Evolutionary conservation across 2,797 vertebrate genomes (phyloP).

Genomic region (Pelochelys cantorii): DNA sequence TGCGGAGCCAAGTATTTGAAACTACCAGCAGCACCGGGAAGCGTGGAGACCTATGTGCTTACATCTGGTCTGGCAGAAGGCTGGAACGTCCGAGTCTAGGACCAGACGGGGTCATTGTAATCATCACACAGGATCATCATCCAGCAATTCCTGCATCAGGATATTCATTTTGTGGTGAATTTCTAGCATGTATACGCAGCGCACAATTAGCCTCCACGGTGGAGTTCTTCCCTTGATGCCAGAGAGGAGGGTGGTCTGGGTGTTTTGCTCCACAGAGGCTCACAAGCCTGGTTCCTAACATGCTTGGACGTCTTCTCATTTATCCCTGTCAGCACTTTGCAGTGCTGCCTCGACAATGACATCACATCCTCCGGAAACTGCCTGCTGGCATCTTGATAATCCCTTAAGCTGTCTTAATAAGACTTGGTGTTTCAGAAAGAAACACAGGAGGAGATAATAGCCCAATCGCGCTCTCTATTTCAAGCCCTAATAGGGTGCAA

Average conservation of each 20-base stretch:
- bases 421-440: too few relatives aligned
- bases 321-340: not conserved
- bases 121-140: not conserved
- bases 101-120: not conserved
- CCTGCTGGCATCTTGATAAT: not conserved
- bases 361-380: not conserved
- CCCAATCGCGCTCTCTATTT: not conserved
- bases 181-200: not conserved
- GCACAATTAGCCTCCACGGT: not conserved
- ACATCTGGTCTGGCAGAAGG: not conserved
- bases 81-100: not conserved
- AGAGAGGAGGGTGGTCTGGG: not conserved
- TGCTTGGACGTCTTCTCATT: not conserved
- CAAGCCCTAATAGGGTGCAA: not conserved
- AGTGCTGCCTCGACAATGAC: not conserved
- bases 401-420: not conserved
- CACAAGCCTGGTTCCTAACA: not conserved
- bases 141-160: not conserved
- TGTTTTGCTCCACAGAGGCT: not conserved
- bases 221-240: not conserved
- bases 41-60: not conserved
- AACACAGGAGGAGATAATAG: fast-evolving
- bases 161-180: not conserved
- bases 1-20: not conserved
- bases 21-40: not conserved